phyloP scores from a whole-genome alignment of 1,140 invertebrate species.

The Drosophila saltans region DNA sequence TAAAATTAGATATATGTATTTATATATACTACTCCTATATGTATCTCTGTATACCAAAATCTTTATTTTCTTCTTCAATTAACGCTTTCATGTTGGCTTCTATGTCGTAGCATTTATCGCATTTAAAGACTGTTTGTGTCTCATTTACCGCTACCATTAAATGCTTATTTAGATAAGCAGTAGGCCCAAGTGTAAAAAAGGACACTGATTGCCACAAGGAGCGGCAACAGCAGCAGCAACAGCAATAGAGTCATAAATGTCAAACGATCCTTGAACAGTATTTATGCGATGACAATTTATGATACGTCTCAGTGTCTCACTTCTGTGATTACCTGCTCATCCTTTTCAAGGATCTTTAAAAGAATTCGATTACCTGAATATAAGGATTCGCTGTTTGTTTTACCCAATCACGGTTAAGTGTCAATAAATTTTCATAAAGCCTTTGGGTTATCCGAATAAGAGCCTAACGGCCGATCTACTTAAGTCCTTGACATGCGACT shows the following conservation, averaged over 20 bases:
- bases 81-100: slow-evolving; percentile 46
- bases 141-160: slow-evolving; percentile 77
- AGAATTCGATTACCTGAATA: slow-evolving; percentile 19
- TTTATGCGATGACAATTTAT: slow-evolving; percentile 81
- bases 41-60: background rate
- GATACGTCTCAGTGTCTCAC: slow-evolving; percentile 43
- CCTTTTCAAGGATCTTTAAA: slow-evolving; percentile 3
- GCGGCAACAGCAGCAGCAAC: slow-evolving; percentile 27
- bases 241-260: slow-evolving; percentile 78
- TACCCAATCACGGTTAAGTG: slow-evolving; percentile 58
- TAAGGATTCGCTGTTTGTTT: slow-evolving; percentile 30
- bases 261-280: slow-evolving; percentile 52
- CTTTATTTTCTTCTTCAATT: slow-evolving; percentile 50
- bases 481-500: slow-evolving; percentile 47
- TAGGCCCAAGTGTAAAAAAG: slow-evolving; percentile 45
- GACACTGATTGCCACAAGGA: slow-evolving; percentile 47
- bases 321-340: slow-evolving; percentile 35
- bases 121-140: slow-evolving; percentile 39
- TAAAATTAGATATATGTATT: slow-evolving; percentile 59
- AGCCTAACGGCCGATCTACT: slow-evolving; percentile 28
- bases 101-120: slow-evolving; percentile 8
- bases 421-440: slow-evolving; percentile 72
- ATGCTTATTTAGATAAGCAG: slow-evolving; percentile 69
- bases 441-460: slow-evolving; percentile 41
- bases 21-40: slow-evolving; percentile 24